phyloP scores from a whole-genome alignment of 2,888 invertebrate genomes.

The Thumatha senex region DNA sequence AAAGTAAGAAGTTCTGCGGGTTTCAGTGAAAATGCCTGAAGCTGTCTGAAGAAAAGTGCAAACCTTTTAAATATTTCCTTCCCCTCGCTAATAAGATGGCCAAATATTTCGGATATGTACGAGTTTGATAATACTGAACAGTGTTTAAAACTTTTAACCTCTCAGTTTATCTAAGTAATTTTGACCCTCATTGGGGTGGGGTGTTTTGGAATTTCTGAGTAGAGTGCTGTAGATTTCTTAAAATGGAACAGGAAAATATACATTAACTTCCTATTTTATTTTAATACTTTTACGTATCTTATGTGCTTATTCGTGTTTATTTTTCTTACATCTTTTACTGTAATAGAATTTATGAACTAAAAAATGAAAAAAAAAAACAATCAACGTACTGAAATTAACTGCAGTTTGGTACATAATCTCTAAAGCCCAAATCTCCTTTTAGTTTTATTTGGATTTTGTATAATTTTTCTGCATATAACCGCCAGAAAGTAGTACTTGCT shows the following conservation, averaged over 20 bases:
- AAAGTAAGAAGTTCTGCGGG: conserved; percentile 45
- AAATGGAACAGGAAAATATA: conserved; percentile 2
- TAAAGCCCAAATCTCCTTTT: no score
- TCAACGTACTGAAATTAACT: no score
- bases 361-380: no score
- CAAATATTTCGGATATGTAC: conserved; percentile 49
- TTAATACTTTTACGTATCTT: conserved; percentile 1
- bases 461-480: no score
- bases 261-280: conserved; percentile 2
- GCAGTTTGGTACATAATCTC: no score
- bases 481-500: no score
- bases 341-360: no score
- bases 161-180: conserved; percentile 36
- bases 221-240: conserved; percentile 5
- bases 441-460: no score
- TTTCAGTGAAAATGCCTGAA: conserved; percentile 50
- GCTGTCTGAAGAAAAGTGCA: conserved; percentile 55
- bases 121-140: conserved; percentile 46
- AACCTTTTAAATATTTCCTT: conserved; percentile 33
- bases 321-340: background rate
- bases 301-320: background rate
- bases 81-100: conserved; percentile 45
- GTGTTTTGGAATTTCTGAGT: conserved; percentile 8
- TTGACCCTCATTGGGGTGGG: conserved; percentile 16
- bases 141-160: conserved; percentile 43